phyloP scores from a whole-genome alignment of 2,888 invertebrate species.

The Calliopum simillimum region DNA sequence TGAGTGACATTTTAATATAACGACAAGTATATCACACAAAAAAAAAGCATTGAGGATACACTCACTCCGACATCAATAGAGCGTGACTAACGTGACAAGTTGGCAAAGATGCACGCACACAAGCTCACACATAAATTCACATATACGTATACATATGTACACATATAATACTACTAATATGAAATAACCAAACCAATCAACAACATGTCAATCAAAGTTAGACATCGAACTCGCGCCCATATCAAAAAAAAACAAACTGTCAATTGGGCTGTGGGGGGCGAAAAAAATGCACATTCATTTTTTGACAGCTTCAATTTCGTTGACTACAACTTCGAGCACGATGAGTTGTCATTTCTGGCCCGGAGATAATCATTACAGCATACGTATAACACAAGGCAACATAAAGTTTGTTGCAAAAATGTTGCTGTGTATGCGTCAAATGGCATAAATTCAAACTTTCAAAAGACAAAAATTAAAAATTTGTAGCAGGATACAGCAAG shows the following conservation, averaged over 20 bases:
- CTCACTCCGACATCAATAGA: not conserved
- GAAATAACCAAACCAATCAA: not conserved
- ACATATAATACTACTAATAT: not conserved
- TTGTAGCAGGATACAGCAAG: not conserved
- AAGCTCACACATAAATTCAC: not conserved
- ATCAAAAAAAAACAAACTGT: not conserved
- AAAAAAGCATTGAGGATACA: not conserved
- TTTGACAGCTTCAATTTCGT: slow-evolving; percentile 49
- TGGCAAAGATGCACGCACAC: slow-evolving; percentile 5
- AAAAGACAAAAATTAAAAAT: not conserved
- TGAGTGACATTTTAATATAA: slow-evolving; percentile 30
- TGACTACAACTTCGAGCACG: slow-evolving; percentile 32
- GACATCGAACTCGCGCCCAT: slow-evolving; percentile 18
- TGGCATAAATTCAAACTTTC: too few relatives aligned
- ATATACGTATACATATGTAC: not conserved
- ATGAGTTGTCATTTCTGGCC: slow-evolving; percentile 40
- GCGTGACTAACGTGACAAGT: slow-evolving; percentile 33
- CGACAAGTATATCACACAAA: too few relatives aligned
- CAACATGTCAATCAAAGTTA: slow-evolving; percentile 25
- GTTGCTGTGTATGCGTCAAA: too few relatives aligned
- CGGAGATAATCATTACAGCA: slow-evolving; percentile 15
- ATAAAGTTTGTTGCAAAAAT: too few relatives aligned
- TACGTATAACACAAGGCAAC: not conserved
- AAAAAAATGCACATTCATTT: slow-evolving; percentile 43
- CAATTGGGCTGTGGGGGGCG: too few relatives aligned